Conservation (phyloP, 2,797 vertebrate species). For the Pantherophis vulpinus region DNA sequence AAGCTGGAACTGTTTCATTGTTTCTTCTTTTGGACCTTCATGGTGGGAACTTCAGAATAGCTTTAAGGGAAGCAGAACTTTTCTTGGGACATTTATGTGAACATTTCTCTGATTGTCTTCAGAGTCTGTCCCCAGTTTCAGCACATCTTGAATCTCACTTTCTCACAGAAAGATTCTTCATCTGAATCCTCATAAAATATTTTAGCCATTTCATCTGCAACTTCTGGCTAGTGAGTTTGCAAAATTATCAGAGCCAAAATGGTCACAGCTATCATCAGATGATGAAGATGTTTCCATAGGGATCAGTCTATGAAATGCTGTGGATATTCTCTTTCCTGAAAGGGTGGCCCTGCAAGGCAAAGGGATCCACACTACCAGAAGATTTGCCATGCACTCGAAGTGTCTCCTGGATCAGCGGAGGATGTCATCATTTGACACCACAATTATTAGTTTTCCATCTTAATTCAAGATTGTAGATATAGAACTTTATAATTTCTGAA, state of each 20-base stretch:
- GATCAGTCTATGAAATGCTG: constrained; percentile 85
- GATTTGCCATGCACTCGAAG: not conserved
- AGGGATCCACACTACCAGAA: not conserved
- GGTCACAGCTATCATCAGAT: constrained; percentile 97
- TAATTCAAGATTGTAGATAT: not conserved
- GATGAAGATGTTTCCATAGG: constrained; percentile 91
- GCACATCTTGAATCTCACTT: constrained; percentile 75
- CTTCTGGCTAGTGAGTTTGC: constrained; percentile 83
- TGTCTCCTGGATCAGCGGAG: not conserved
- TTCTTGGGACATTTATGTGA: constrained; percentile 63
- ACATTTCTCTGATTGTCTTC: constrained; percentile 48
- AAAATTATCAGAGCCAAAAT: constrained; percentile 96
- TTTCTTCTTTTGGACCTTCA: constrained; percentile 65
- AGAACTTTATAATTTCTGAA: not conserved
- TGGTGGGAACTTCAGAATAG: constrained; percentile 86
- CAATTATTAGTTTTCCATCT: not conserved
- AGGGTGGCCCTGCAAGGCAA: constrained; percentile 62
- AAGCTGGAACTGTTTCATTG: constrained; percentile 43
- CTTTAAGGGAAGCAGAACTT: constrained; percentile 72
- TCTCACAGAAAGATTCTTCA: constrained; percentile 80
- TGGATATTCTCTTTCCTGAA: constrained; percentile 79
- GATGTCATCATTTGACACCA: not conserved
- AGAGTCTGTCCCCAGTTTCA: constrained; percentile 75
- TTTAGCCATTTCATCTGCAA: constrained; percentile 71
- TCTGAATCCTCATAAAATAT: constrained; percentile 78